Conservation (phyloP, 2,113 vertebrate species). For the Cyanoderma ruficeps region DNA sequence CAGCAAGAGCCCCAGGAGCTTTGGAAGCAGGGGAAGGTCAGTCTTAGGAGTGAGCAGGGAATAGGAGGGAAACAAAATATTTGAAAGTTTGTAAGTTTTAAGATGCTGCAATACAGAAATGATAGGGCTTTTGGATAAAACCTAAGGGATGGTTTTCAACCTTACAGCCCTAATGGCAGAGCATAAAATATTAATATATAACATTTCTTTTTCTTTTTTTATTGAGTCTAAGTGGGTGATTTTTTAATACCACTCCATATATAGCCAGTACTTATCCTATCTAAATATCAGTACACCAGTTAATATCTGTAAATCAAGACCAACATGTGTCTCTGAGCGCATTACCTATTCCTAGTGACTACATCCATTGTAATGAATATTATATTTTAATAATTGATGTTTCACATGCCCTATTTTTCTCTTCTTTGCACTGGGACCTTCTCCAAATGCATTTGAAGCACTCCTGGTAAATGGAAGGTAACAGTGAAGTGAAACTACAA, state of each 20-base stretch:
- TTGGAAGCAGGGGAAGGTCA: not conserved
- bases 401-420: slow-evolving; percentile 15
- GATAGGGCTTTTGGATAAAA: not conserved
- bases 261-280: not conserved
- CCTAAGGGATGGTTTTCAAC: not conserved
- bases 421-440: not conserved
- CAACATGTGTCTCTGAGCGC: not conserved
- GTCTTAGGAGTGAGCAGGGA: not conserved
- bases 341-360: not conserved
- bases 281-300: slow-evolving; percentile 22
- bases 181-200: slow-evolving; percentile 11
- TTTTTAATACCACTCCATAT: not conserved
- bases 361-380: not conserved
- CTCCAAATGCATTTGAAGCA: not conserved
- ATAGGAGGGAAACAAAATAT: not conserved
- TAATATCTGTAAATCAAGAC: slow-evolving; percentile 20
- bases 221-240: not conserved
- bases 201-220: not conserved
- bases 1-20: not conserved
- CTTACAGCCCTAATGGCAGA: not conserved
- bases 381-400: slow-evolving; percentile 38
- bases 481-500: not conserved
- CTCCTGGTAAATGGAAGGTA: not conserved
- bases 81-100: not conserved
- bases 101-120: not conserved